A percentile compares a stretch with the other conserved stretches of the same genome.
Evolutionary conservation across 2,888 invertebrate species (phyloP).

Genomic region (Agrotis exclamationis): DNA sequence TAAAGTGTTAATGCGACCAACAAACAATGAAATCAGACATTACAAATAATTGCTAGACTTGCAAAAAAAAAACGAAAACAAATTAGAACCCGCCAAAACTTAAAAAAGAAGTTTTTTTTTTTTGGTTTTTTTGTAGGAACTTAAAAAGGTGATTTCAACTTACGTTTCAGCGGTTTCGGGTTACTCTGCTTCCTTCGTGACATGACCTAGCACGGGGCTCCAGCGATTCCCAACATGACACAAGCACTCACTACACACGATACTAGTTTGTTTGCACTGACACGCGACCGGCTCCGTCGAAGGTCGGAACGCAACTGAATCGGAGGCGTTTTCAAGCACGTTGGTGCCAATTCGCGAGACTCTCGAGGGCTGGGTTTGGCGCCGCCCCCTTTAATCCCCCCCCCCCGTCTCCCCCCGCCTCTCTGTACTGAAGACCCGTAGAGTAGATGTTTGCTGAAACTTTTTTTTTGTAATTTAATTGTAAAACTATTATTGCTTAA

Average conservation of each 20-base stretch:
- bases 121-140: background rate
- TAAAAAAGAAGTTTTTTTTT: background rate
- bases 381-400: constrained; percentile 75
- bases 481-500: background rate
- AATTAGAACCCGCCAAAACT: constrained; percentile 47
- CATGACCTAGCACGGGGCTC: constrained; percentile 92
- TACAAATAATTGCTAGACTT: background rate
- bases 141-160: constrained; percentile 81
- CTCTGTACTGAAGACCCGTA: constrained; percentile 67
- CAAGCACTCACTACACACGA: constrained; percentile 74
- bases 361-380: constrained; percentile 70
- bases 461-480: constrained; percentile 32
- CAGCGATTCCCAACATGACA: constrained; percentile 83
- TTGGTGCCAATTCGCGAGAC: constrained; percentile 75
- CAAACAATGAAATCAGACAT: constrained; percentile 12
- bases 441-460: constrained; percentile 61
- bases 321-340: constrained; percentile 69
- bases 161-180: constrained; percentile 98
- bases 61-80: background rate
- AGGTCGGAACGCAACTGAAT: constrained; percentile 78
- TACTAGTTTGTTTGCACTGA: constrained; percentile 67
- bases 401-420: constrained; percentile 69
- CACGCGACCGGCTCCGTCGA: constrained; percentile 70
- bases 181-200: constrained; percentile 99
- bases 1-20: background rate